Evolutionary conservation across 2,888 invertebrate genomes (phyloP).

Genomic region (Pharmacophagus antenor): DNA sequence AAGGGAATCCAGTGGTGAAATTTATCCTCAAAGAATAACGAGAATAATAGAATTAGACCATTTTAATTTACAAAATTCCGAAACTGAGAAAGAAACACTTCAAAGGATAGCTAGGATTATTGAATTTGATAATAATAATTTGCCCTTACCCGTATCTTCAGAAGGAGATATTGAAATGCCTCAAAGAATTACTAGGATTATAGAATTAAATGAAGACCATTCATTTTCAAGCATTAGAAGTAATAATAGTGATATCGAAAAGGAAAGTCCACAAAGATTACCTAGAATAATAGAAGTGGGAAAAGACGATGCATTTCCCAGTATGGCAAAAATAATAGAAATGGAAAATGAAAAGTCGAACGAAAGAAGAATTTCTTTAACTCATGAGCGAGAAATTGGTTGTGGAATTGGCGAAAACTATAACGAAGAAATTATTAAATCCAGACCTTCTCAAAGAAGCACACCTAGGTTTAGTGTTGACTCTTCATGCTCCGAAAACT

Average conservation of each 20-base stretch:
- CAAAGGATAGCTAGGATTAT: constrained; percentile 74
- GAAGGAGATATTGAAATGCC: constrained; percentile 53
- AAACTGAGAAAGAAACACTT: constrained; percentile 60
- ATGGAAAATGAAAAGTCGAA: constrained; percentile 77
- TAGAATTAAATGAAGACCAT: constrained; percentile 68
- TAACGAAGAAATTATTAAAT: constrained; percentile 64
- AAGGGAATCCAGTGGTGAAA: constrained; percentile 46
- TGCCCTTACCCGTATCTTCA: constrained; percentile 49
- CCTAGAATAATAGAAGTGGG: constrained; percentile 65
- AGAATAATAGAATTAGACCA: constrained; percentile 74
- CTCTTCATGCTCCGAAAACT: constrained; percentile 80
- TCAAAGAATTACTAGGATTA: constrained; percentile 70
- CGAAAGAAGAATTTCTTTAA: constrained; percentile 72
- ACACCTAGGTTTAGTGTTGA: constrained; percentile 76
- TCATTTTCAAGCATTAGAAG: constrained; percentile 62
- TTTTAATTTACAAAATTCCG: constrained; percentile 50
- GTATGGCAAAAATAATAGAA: constrained; percentile 77
- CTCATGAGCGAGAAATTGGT: constrained; percentile 74
- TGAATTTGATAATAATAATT: constrained; percentile 64
- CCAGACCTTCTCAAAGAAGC: constrained; percentile 65
- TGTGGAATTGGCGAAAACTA: constrained; percentile 59
- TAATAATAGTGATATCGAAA: constrained; percentile 56
- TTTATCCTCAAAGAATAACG: constrained; percentile 67
- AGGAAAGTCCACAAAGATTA: constrained; percentile 60
- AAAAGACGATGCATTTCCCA: constrained; percentile 69